These are phyloP conservation scores for Rhynchomys soricoides DNA, from an alignment of 2,113 vertebrate species.

Conservation along the genomic window DNA sequence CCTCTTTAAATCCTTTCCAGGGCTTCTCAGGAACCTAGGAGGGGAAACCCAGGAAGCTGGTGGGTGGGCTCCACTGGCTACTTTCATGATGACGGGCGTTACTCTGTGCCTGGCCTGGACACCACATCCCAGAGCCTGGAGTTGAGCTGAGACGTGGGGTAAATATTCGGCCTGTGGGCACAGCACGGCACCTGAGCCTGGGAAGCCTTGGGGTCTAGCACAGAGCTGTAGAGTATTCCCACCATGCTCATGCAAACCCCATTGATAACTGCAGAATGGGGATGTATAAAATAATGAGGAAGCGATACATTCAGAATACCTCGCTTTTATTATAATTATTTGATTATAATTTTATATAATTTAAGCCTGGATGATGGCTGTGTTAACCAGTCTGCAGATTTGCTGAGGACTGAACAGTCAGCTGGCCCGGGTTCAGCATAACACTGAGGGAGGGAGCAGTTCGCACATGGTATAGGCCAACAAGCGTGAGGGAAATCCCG, in stretches of 20 bases:
- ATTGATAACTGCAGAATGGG: not conserved
- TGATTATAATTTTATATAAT: not conserved
- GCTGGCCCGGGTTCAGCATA: not conserved
- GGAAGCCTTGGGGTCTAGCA: not conserved
- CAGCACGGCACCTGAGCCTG: not conserved
- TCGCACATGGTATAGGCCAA: fast-evolving
- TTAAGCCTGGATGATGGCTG: not conserved
- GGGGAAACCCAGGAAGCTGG: too few species aligned
- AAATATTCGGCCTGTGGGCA: not conserved
- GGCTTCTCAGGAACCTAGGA: not conserved
- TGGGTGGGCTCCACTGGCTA: not conserved
- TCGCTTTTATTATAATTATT: not conserved
- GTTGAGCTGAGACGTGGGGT: not conserved
- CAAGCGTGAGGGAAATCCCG: not conserved
- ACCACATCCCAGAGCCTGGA: not conserved
- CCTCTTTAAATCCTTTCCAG: too few species aligned
- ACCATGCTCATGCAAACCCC: fast-evolving
- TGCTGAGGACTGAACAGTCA: not conserved
- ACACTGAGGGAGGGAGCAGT: not conserved
- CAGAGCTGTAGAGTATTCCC: fast-evolving
- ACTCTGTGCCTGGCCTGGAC: not conserved
- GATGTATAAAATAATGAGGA: not conserved
- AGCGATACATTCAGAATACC: not conserved
- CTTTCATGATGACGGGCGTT: not conserved
- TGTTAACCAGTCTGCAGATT: not conserved